Evolutionary conservation across 92 coral and sea anemone species (phyloP), one percentile per base, ranked within the genome.

Genomic region (Hydrozoanthus gracilis): DNA sequence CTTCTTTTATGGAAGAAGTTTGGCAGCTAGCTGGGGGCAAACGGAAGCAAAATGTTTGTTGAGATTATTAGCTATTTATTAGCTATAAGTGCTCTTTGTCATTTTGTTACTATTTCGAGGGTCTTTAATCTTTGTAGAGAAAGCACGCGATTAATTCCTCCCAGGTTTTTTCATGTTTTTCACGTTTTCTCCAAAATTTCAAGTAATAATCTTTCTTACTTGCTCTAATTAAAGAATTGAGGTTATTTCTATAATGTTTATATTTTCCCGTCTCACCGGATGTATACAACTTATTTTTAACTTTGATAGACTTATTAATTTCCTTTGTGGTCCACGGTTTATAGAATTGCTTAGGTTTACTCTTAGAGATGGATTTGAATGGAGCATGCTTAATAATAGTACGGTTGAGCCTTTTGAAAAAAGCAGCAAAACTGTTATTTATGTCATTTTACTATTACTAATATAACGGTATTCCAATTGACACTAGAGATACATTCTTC

Each of bases 131-230:
- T 67, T 78, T 44, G 83, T 65, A 12, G 52, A 15, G 46, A 58
- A 49, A 75, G 69, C 47, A 88, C 54, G 45, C 62, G 50, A 76
- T 88, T 88, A 14, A 91, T 91, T 46, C 94, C 94, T 79, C 73
- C 86, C 94, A 92, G 88, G 44, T 27, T 27, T 27, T 27, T 27
- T 27, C 39, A 27, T 27, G 39, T 27, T 27, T 91, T 17, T 66
- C 1, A 88, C 9, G 79, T 91, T 91, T 13, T 83, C 76, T 14
- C 65, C 71, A 86, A 91, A 91, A 45, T 55, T 58, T 18, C 16
- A 46, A 72, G 54, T 48, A 79, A 52, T 91, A 85, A 3, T 77
- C 15, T 62, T 86, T 75, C 64, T 75, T 86, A 61, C 83, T 86
- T 15, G 60, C 16, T 67, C 77, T 62, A 12, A 82, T 82, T 79